These are phyloP conservation scores for Thinocorus orbignyianus DNA, from an alignment of 2,113 vertebrate genomes.

Conservation along the genomic window DNA sequence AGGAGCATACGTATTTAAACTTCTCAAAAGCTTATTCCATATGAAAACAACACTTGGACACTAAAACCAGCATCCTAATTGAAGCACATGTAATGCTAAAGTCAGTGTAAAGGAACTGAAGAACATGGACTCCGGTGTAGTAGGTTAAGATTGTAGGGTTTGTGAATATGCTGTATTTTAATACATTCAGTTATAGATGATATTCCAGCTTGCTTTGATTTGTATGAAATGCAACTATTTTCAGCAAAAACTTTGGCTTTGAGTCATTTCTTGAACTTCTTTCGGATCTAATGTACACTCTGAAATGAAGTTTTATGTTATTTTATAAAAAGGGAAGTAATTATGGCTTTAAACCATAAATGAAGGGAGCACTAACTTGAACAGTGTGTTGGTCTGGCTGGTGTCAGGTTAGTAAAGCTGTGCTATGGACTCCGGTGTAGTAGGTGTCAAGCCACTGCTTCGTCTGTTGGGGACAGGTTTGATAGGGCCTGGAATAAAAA, in stretches of 20 bases:
- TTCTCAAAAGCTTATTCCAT: neutral
- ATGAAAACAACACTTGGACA: neutral
- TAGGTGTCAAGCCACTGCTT: neutral
- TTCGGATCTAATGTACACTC: neutral
- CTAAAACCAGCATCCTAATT: neutral
- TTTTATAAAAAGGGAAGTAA: neutral
- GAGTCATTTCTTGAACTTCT: neutral
- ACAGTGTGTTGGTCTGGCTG: neutral
- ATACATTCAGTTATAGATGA: neutral
- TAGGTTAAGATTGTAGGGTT: neutral
- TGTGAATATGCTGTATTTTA: neutral
- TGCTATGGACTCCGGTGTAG: neutral
- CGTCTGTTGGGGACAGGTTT: neutral
- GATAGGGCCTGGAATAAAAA: neutral
- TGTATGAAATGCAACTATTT: neutral
- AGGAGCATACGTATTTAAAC: fast-evolving
- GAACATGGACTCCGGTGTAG: too few relatives aligned
- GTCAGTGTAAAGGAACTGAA: neutral
- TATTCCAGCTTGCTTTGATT: neutral
- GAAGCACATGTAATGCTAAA: neutral
- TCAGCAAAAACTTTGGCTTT: neutral
- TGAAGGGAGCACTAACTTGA: neutral
- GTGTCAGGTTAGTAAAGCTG: neutral
- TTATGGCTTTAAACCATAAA: neutral
- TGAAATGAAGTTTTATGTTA: neutral